Conservation (phyloP, 1,140 invertebrate genomes). For the Drosophila ogumai region DNA sequence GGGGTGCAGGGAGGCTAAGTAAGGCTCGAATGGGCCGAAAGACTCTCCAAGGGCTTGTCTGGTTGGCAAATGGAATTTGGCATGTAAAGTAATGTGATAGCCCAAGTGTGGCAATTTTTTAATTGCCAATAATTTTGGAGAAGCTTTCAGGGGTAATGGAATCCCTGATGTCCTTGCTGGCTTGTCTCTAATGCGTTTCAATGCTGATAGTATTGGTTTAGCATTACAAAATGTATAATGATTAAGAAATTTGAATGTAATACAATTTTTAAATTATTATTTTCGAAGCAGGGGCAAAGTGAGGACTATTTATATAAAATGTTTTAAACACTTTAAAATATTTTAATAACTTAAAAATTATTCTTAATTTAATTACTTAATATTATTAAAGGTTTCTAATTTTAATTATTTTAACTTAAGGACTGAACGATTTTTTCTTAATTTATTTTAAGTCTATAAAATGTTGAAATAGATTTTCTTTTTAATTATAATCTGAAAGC, state of each 20-base stretch:
- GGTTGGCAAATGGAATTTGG: constrained; percentile 39
- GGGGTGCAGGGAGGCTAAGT: constrained; percentile 6
- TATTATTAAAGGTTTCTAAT: no score
- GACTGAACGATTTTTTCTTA: no score
- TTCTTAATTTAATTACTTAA: no score
- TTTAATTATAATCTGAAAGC: no score
- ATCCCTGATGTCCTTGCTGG: not conserved
- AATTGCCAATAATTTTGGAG: constrained; percentile 23
- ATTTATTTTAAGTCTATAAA: no score
- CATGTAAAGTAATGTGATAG: constrained; percentile 31
- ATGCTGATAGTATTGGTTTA: not conserved
- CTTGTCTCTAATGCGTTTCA: not conserved
- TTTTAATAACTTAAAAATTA: no score
- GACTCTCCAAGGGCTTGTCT: not conserved
- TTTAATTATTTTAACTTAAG: no score
- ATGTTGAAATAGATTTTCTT: no score
- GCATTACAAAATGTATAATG: not conserved
- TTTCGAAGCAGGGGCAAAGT: no score
- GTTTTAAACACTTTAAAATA: no score
- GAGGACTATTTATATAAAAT: no score
- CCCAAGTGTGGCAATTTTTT: constrained; percentile 24
- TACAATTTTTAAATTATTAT: not conserved
- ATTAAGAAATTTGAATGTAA: not conserved
- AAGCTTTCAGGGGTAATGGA: constrained; percentile 13
- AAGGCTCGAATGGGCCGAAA: not conserved